Conservation (phyloP, 2,113 vertebrate species). For the Pterocles orientalis region DNA sequence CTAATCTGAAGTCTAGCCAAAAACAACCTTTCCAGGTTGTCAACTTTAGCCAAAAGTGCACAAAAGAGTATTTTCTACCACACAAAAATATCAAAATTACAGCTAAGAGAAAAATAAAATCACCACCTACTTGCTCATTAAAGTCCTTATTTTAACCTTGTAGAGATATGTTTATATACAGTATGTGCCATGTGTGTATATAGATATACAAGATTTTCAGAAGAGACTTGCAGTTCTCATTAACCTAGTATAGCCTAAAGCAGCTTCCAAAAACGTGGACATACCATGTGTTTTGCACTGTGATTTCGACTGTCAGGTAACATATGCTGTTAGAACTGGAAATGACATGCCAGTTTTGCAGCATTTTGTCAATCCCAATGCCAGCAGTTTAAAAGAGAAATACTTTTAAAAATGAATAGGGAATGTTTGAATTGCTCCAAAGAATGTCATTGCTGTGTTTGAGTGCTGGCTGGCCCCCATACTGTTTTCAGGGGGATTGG, state of each 20-base stretch:
- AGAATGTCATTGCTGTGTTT: not conserved
- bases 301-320: not conserved
- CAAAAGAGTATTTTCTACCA: not conserved
- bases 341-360: not conserved
- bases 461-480: not conserved
- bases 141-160: not conserved
- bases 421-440: not conserved
- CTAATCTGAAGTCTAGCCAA: not conserved
- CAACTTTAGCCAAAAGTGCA: not conserved
- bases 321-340: not conserved
- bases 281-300: not conserved
- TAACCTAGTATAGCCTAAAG: not conserved
- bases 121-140: not conserved
- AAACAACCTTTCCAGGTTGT: not conserved
- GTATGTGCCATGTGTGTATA: not conserved
- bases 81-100: not conserved
- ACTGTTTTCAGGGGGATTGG: not conserved
- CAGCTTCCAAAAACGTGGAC: not conserved
- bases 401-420: not conserved
- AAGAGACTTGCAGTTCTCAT: not conserved
- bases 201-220: not conserved
- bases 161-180: not conserved
- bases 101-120: not conserved
- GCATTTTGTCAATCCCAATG: not conserved
- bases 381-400: not conserved